These are phyloP conservation scores for Heliconius ethilla DNA, from an alignment of 2,888 invertebrate genomes.

Conservation along the genomic window DNA sequence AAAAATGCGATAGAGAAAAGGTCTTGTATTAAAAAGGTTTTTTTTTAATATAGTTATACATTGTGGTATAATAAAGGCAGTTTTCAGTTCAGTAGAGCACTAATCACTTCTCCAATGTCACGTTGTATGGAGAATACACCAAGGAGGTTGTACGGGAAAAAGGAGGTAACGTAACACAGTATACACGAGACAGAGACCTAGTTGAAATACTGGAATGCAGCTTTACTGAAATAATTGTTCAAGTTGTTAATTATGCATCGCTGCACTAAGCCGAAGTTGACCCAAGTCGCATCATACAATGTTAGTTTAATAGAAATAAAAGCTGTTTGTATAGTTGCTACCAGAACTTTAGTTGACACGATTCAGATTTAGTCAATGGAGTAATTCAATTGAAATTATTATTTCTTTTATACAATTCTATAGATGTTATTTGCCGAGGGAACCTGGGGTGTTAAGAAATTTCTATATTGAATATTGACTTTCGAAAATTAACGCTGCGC, in stretches of 20 bases:
- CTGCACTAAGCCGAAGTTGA: slow-evolving; percentile 8
- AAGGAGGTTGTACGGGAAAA: not conserved
- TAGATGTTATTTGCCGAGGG: no score
- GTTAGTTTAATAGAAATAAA: slow-evolving; percentile 15
- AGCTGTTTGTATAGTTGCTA: slow-evolving; percentile 14
- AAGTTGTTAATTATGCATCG: not conserved
- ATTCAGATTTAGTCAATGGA: not conserved
- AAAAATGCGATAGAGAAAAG: no score
- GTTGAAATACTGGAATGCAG: not conserved
- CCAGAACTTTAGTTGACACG: not conserved
- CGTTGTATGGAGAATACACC: no score
- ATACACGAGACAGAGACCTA: no score
- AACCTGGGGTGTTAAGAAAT: no score
- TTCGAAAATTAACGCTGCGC: not conserved
- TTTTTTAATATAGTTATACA: not conserved
- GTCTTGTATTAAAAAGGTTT: not conserved
- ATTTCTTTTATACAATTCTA: not conserved
- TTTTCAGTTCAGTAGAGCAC: not conserved
- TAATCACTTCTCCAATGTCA: not conserved
- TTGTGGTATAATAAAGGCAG: not conserved
- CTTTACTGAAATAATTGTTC: slow-evolving; percentile 1
- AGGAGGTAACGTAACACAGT: not conserved
- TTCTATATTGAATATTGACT: not conserved
- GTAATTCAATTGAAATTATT: not conserved
- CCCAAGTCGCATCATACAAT: not conserved